Evolutionary conservation across 2,888 invertebrate species (phyloP), one percentile per base, ranked within the genome.

Genomic region (Hypolimnas misippus): DNA sequence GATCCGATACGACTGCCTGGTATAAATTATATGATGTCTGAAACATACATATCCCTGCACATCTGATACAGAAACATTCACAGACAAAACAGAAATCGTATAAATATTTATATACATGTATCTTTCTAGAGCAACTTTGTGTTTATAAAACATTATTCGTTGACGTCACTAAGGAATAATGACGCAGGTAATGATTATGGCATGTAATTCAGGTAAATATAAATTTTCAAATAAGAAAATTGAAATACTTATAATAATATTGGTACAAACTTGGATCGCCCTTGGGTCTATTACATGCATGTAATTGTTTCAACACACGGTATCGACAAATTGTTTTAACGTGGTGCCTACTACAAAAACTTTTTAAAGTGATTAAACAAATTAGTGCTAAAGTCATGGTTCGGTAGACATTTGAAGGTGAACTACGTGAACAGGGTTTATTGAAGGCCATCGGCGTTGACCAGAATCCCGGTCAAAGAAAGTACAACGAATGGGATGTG

Each of bases 101-200:
- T 74, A 77, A 80, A 82, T 84, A 80, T 85, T 84, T 84, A 86
- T 81, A 70, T 76, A 62, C 52, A 46, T 40, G 16, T 40, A 14
- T 57, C 74, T 76, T 77, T 76, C 77, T 76, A 74, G 76, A 78
- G 75, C 77, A 79, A 76, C 75, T 74, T 77, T 73, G 77, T 76
- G 75, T 72, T 77, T 77, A 76, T 81, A 88, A 84, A 82, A 14
- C 29, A 29, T 29, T 25, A 14, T 64, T 71, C 72, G 72, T 77
- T 86, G 86, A 87, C 87, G 86, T 87, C 86, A 25, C 29, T 7
- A 46, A 35, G 21, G 46, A 59, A 59, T 46, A 46, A 25, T 44
- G 44, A 31, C 44, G 19, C 33, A 31, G 12, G n/a, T n/a, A 38
- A 38, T 38, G 33, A 38, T 12, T n/a, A n/a, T 38, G 12, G n/a